Evolutionary conservation across 2,888 invertebrate genomes (phyloP), one percentile per base, ranked within the genome.

Genomic region (Arrhopalites spinosus): DNA sequence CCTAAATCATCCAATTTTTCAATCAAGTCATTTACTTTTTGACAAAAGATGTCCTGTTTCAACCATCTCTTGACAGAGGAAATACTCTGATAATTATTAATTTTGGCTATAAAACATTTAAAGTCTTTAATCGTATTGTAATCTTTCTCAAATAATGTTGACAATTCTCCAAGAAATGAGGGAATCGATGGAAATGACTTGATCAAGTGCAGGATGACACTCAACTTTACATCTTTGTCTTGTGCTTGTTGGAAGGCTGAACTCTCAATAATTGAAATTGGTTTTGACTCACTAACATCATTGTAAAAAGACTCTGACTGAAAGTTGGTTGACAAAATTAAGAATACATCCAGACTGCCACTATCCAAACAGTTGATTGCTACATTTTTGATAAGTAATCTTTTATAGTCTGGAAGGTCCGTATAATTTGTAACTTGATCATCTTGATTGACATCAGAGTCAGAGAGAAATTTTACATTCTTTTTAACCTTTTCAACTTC

Each of bases 21-120:
- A n/a, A 66, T 36, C 23, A 67, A 25, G 15, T n/a, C 13, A 20
- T 66, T 45, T n/a, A 64, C 27, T 59, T 53, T 23, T n/a, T 59
- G 23, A 61, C 59, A 61, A 70, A 81, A 81, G 11, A 78, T 45
- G 13, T 74, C 67, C 73, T 77, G 78, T 23, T 78, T 69, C 0
- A 80, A 56, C 79, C 80, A 81, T 15, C 76, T 73, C 27, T 70
- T 77, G 7, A 81, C 56, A 61, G 78, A 64, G 8, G 66, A 68
- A 1, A 80, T 64, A 17, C 69, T 43, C 0, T 72, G 66, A 53
- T 68, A 77, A 17, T 56, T 11, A 27, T 56, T 73, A 7, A 78
- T 27, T 72, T 78, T 77, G n/a, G 70, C 70, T 3, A 78, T 53
- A 74, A 81, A 79, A 13, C 50, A 7, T 56, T 71, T 73, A 20